Evolutionary conservation across 2,113 vertebrate genomes (phyloP), one percentile per base, ranked within the genome.

Genomic region (Athene noctua): DNA sequence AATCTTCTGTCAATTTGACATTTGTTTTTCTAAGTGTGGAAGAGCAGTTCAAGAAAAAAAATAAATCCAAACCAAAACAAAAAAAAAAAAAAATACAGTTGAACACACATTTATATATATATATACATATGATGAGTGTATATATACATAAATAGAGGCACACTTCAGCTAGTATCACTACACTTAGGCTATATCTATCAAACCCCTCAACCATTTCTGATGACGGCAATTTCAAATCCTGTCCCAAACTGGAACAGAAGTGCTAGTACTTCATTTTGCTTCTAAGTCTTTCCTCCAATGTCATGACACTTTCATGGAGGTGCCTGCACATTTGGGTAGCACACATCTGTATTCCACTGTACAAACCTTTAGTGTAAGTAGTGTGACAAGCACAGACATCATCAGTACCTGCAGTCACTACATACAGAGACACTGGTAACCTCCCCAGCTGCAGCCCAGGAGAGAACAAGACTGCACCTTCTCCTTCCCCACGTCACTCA

Each of bases 281-380:
- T 59, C 44, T 67, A 18, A 85, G 32, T 6, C 7, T 90, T 80
- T 79, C 20, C 38, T 79, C 38, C 66, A 55, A 3, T 2, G 9
- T 49, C 27, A 36, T 4, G 44, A 65, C 38, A 29, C 5, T 40
- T 85, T 20, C 1, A 2, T 2, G 0, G 22, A 13, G 2, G 3
- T 46, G 34, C 2, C 44, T 36, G n/a, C 22, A 68, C 10, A 13
- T 71, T 55, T 52, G 27, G 23, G 23, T 65, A 61, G 20, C 54
- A 34, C 14, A n/a, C 52, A 61, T 47, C 23, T 49, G 21, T 54
- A 49, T 73, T 68, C 49, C n/a, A 54, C 9, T 2, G 0, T 3
- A 23, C 10, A 32, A 59, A 68, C 3, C 29, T 4, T 34, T 42
- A 29, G 17, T 34, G 16, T 44, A 58, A 81, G 25, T 2, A 36